Evolutionary conservation across 23 tunicate genomes (phyloP), one percentile per base, ranked within the genome.

Genomic region (Trididemnum clinides): DNA sequence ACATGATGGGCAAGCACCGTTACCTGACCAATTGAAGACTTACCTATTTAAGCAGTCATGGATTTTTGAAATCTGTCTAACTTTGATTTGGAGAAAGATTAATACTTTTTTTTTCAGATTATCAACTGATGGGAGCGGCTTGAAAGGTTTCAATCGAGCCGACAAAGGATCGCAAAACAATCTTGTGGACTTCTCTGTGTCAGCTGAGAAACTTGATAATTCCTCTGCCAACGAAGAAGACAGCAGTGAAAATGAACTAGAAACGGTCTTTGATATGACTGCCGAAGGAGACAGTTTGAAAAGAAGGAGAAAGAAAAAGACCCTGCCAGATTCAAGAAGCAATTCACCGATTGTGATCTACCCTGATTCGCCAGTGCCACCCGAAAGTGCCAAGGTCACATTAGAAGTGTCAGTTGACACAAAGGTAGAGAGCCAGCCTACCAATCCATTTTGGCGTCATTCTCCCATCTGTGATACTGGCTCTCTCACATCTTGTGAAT

Each of bases 161-260:
- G 98, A 94, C 76, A 87, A 78, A 51, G 98, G 98, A 59, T 94
- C 98, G 21, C 98, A 94, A 34, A 94, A 94, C 88, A 94, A 94
- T 58, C 82, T 94, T n/a, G 98, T 94, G 19, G 98, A 94, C 50
- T 94, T 94, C 76, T 94, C 98, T 44, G 90, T 69, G 0, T 81
- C 87, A 33, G 82, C 88, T 36, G 91, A 80, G 33, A 39, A 87
- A 29, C 57, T 70, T 21, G 78, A 80, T 7, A 29, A 32, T 29
- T 69, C 86, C 7, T 20, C 78, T n/a, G 23, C 59, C 28, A 87
- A 70, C 0, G 89, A 90, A 26, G 84, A 54, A 22, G 71, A 37
- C 21, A 84, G 87, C 63, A 87, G 91, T 58, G 98, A 78, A 6
- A 87, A 84, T 30, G 90, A 91, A 28, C 86, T 80, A 1, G 92